Conservation (phyloP, 2,888 invertebrate genomes). For the Ormyrus nitidulus region DNA sequence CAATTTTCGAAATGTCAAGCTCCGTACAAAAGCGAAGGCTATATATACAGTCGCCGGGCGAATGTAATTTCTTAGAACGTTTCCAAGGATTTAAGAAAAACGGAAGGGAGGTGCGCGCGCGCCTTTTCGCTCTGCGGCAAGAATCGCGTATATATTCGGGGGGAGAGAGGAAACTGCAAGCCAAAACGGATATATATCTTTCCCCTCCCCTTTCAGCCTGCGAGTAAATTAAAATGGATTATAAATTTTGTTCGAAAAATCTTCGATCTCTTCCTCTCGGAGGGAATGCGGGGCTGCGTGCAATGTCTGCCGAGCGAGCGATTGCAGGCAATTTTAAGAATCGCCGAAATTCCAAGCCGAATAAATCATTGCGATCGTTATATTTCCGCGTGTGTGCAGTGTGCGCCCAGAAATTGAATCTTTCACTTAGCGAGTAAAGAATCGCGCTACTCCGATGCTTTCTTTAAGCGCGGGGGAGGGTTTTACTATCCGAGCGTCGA, state of each 20-base stretch:
- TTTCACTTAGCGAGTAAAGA: constrained; percentile 52
- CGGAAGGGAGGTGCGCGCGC: constrained; percentile 31
- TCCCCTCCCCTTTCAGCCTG: neutral
- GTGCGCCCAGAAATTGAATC: constrained; percentile 49
- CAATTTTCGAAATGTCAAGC: constrained; percentile 56
- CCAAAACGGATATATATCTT: constrained; percentile 69
- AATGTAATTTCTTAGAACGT: constrained; percentile 71
- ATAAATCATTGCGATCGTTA: constrained; percentile 54
- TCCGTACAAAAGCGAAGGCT: constrained; percentile 39
- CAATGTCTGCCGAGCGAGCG: constrained; percentile 24
- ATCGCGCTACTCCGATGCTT: constrained; percentile 17
- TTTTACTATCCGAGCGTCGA: too few relatives aligned
- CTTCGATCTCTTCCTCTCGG: constrained; percentile 64
- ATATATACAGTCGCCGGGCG: constrained; percentile 54
- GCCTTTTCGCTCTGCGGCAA: neutral
- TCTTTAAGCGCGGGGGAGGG: too few relatives aligned
- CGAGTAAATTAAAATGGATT: constrained; percentile 73
- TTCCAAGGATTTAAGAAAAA: constrained; percentile 72
- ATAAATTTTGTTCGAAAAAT: constrained; percentile 69
- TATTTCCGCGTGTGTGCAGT: constrained; percentile 5
- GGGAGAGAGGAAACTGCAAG: constrained; percentile 38
- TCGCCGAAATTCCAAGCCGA: constrained; percentile 40
- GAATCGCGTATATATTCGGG: constrained; percentile 28
- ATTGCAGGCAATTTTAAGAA: constrained; percentile 55
- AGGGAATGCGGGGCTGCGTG: constrained; percentile 41